Conservation (phyloP, 2,888 invertebrate genomes). For the Chydorus sphaericus region DNA sequence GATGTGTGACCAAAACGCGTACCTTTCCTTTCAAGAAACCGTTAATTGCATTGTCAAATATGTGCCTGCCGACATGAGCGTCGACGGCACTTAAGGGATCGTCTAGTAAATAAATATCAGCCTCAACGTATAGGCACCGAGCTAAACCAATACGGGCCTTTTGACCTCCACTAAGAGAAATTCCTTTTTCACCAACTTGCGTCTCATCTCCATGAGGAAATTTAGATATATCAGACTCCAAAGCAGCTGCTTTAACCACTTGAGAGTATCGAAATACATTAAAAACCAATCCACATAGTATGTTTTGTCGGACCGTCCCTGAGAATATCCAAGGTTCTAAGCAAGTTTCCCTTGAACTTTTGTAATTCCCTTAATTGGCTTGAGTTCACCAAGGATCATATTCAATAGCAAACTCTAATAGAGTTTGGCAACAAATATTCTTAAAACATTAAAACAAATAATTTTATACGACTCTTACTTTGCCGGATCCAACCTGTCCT, state of each 20-base stretch:
- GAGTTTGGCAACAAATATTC: background rate
- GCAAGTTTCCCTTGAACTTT: constrained; percentile 30
- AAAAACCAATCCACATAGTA: constrained; percentile 20
- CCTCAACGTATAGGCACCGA: constrained; percentile 29
- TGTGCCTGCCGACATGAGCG: constrained; percentile 30
- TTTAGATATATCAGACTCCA: constrained; percentile 54
- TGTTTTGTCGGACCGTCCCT: constrained; percentile 21
- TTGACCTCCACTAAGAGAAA: constrained; percentile 72
- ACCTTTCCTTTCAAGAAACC: constrained; percentile 28
- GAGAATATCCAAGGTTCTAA: constrained; percentile 24
- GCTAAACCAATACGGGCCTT: constrained; percentile 66
- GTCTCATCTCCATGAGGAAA: constrained; percentile 70
- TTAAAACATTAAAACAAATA: background rate
- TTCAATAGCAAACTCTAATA: constrained; percentile 19
- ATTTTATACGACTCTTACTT: constrained; percentile 30
- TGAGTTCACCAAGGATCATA: constrained; percentile 33
- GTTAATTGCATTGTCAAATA: constrained; percentile 32
- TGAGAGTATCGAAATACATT: constrained; percentile 44
- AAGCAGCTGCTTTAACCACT: constrained; percentile 51
- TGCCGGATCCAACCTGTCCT: constrained; percentile 79
- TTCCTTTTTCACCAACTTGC: constrained; percentile 70
- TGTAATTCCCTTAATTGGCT: constrained; percentile 27
- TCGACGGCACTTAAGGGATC: constrained; percentile 38
- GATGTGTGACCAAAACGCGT: constrained; percentile 34
- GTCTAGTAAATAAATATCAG: constrained; percentile 35